Base-by-base conservation (phyloP, 1,140 invertebrate species). In the Chionoecetes opilio region DNA sequence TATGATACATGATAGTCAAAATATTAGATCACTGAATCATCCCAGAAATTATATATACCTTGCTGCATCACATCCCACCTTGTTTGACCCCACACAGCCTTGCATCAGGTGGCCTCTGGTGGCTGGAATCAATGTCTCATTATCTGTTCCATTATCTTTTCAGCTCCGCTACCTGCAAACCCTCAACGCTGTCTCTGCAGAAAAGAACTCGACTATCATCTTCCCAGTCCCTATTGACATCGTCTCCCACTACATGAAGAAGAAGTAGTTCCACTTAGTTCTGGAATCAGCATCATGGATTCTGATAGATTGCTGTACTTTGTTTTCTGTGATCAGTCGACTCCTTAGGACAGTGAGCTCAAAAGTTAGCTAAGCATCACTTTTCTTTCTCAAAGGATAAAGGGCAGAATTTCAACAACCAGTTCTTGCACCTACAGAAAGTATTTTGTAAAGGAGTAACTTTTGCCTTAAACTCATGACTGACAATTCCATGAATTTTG, bases 131-230 rank as follows among this genome's bases (percentile, higher is more conserved):
- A n/a, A 37, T 37, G 14, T 63, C 34, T 88, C 53, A 93, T 88
- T 85, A 29, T n/a, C 34, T 91, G 46, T 94, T 82, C 41, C 63
- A 82, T 41, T 46, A n/a, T 92, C 38, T 31, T 96, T 98, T 17
- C 97, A 98, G 96, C 97, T 98, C 0, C 97, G 98, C 35, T 98
- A 98, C 96, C 96, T 98, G 34, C 98, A 99, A 97, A 99, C 99
- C 8, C 97, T 99, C 92, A 99, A 98, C 97, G 98, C 98, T 14
- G 99, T 99, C 97, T 99, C 99, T 84, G 99, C 99, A 1, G 99
- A 99, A 97, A 99, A 99, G 97, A 99, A 99, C 97, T 99, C 99
- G 5, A 99, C 99, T 11, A 99, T 99, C 96, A 98, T 99, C 93
- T 99, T 99, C 97, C 99, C 99, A 34, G 97, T 99, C 96, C 99